Conservation (phyloP, 2,888 invertebrate genomes). For the Dryadula phaetusa region DNA sequence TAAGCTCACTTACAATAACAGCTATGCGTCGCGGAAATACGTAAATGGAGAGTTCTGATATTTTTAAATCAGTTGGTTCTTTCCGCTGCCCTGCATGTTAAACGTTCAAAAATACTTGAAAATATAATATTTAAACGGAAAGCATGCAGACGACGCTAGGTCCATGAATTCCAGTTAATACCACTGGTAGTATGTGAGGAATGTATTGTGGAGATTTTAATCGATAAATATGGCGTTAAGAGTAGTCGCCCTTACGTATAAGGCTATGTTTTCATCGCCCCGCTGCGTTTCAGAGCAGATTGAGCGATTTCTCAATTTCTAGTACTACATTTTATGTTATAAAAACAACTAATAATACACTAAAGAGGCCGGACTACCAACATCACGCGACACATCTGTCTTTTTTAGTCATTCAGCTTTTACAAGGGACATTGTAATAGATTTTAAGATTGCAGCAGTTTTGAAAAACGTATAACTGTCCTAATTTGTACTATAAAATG, state of each 20-base stretch:
- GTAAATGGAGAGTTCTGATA: too few relatives aligned
- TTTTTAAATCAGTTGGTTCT: too few relatives aligned
- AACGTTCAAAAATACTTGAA: too few relatives aligned
- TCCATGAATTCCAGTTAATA: neutral
- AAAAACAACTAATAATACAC: neutral
- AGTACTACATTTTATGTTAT: neutral
- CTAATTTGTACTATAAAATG: neutral
- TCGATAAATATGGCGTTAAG: conserved; percentile 19
- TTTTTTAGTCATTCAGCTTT: conserved; percentile 1
- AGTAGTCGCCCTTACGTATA: conserved; percentile 9
- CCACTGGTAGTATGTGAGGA: neutral
- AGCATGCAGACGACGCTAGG: neutral
- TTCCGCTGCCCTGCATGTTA: too few relatives aligned
- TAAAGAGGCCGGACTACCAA: neutral
- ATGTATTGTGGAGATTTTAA: conserved; percentile 23
- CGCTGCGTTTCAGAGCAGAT: conserved; percentile 6
- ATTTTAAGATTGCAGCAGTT: conserved; percentile 2
- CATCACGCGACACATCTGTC: neutral
- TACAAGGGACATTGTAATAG: conserved; percentile 7
- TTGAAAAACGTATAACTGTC: neutral
- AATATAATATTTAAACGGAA: neutral
- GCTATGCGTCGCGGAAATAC: too few relatives aligned
- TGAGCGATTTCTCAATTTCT: conserved; percentile 23
- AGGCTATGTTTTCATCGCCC: conserved; percentile 19
- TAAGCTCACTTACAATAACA: too few relatives aligned